Percentiles rank a stretch among this genome's conserved stretches.
phyloP scores from a whole-genome alignment of 2,113 vertebrate species.

The Montifringilla adamsi region DNA sequence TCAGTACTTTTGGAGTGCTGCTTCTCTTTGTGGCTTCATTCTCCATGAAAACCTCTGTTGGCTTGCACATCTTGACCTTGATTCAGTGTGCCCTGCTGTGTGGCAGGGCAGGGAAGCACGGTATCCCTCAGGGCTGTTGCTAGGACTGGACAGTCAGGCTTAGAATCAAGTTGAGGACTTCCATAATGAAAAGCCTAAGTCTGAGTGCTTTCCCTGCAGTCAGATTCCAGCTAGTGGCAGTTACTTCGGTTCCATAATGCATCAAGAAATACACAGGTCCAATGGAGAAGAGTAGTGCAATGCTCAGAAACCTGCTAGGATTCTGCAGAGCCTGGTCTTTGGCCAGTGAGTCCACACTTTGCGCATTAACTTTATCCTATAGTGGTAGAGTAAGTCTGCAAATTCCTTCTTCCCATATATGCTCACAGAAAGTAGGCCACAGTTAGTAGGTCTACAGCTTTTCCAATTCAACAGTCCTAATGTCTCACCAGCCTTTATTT shows the following conservation, averaged over 20 bases:
- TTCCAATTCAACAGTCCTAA: neutral
- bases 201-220: neutral
- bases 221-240: neutral
- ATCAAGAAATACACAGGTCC: neutral
- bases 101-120: neutral
- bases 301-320: neutral
- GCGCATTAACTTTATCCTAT: neutral
- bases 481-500: neutral
- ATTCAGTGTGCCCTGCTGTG: neutral
- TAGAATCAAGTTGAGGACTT: neutral
- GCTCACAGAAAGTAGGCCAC: neutral
- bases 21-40: neutral
- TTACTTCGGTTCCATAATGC: neutral
- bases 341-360: neutral
- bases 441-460: neutral
- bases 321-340: neutral
- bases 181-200: neutral
- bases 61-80: neutral
- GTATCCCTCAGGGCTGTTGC: neutral
- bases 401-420: neutral
- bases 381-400: neutral
- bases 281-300: neutral
- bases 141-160: neutral
- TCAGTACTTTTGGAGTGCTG: neutral
- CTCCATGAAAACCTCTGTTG: neutral